Evolutionary conservation across 2,113 vertebrate species (phyloP).

Genomic region (Poeciliopsis retropinna): DNA sequence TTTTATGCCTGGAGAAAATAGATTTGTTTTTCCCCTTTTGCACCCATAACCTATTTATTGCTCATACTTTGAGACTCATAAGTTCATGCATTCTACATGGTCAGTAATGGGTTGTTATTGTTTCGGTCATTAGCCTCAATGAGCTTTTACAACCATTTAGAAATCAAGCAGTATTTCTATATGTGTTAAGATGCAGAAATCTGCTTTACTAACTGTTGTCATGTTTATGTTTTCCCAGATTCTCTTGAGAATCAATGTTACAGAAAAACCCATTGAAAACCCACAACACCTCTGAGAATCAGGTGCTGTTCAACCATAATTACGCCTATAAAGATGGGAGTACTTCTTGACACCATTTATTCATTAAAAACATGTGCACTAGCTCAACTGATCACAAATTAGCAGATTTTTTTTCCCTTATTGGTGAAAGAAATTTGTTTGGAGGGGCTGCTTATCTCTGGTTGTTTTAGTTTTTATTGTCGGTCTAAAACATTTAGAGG

Average conservation of each 20-base stretch:
- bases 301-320: not conserved
- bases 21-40: not conserved
- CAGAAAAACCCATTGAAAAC: not conserved
- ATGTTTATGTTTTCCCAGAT: not conserved
- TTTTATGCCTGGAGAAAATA: not conserved
- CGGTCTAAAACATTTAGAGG: not conserved
- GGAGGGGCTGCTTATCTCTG: not conserved
- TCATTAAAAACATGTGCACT: not conserved
- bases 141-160: not conserved
- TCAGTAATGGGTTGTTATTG: not conserved
- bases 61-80: not conserved
- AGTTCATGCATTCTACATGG: not conserved
- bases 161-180: not conserved
- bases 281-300: conserved; percentile 11
- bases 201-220: not conserved
- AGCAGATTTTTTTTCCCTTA: not conserved
- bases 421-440: not conserved
- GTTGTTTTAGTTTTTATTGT: not conserved
- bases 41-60: not conserved
- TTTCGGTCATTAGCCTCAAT: not conserved
- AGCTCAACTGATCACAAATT: not conserved
- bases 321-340: conserved; percentile 11
- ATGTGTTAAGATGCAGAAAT: not conserved
- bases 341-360: not conserved
- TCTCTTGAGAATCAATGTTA: not conserved